Evolutionary conservation across 2,113 vertebrate species (phyloP).

Genomic region (Cololabis saira): DNA sequence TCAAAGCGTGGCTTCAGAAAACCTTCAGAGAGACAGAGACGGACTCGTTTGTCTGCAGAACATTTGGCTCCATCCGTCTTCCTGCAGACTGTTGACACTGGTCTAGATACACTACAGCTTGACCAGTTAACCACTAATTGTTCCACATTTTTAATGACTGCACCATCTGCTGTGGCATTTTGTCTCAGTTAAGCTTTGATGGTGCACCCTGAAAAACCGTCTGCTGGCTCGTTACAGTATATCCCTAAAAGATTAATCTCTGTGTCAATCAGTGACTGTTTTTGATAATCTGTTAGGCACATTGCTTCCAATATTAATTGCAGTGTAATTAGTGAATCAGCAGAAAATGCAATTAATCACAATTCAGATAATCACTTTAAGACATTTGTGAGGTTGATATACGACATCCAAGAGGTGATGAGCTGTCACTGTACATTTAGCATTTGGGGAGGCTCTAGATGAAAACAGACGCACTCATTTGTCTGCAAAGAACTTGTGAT

Average conservation of each 20-base stretch:
- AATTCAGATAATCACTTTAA: not conserved
- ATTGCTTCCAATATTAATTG: not conserved
- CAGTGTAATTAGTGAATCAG: not conserved
- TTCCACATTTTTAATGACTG: conserved; percentile 19
- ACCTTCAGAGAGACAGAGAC: not conserved
- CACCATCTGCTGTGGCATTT: conserved; percentile 20
- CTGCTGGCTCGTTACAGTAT: not conserved
- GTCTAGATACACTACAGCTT: not conserved
- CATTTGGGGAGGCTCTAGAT: too few relatives aligned
- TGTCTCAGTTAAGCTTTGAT: not conserved
- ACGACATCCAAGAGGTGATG: not conserved
- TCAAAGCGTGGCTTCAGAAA: not conserved
- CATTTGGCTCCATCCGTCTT: conserved; percentile 17
- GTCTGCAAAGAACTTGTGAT: not conserved
- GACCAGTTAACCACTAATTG: conserved; percentile 21
- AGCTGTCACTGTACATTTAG: not conserved
- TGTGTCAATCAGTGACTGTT: conserved; percentile 2
- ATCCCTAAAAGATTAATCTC: not conserved
- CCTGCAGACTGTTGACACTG: conserved; percentile 10
- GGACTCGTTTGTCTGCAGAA: not conserved
- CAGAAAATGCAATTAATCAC: not conserved
- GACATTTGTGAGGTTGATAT: not conserved
- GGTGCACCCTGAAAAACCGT: not conserved
- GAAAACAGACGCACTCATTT: too few relatives aligned
- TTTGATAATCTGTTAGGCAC: not conserved